These are phyloP conservation scores for Eumerus sabulonum DNA, from an alignment of 2,888 invertebrate species.

Conservation along the genomic window DNA sequence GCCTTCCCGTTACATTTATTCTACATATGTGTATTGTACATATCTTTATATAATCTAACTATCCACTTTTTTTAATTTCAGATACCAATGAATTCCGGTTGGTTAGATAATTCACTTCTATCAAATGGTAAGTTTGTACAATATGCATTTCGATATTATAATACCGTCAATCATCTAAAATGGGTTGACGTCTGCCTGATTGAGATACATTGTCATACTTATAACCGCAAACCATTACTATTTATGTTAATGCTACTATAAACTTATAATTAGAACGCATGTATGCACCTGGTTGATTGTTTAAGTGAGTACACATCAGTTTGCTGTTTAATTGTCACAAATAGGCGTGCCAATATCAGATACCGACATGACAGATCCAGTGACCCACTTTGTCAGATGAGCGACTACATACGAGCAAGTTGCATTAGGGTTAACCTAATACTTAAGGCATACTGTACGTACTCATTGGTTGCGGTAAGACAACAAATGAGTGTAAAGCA, in stretches of 20 bases:
- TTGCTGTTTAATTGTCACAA: constrained; percentile 41
- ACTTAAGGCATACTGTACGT: constrained; percentile 25
- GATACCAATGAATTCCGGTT: constrained; percentile 43
- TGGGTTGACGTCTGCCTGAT: neutral
- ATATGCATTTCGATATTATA: constrained; percentile 15
- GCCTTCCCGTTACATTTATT: no score
- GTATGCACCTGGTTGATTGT: constrained; percentile 34
- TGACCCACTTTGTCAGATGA: constrained; percentile 56
- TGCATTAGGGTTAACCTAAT: constrained; percentile 61
- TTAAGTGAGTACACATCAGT: constrained; percentile 27
- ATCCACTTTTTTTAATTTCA: constrained; percentile 33
- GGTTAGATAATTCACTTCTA: constrained; percentile 41
- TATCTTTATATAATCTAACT: neutral
- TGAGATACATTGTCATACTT: constrained; percentile 2
- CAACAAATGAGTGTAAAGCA: no score
- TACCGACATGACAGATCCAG: constrained; percentile 55
- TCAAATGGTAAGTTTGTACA: constrained; percentile 57
- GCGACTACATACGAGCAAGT: neutral
- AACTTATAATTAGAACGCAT: neutral
- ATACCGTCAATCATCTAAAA: constrained; percentile 15
- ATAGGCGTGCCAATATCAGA: constrained; percentile 42
- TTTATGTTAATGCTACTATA: no score
- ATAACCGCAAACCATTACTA: neutral
- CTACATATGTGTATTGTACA: no score
- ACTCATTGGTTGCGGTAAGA: no score